phyloP scores from a whole-genome alignment of 2,113 vertebrate species.

The Malurus melanocephalus region DNA sequence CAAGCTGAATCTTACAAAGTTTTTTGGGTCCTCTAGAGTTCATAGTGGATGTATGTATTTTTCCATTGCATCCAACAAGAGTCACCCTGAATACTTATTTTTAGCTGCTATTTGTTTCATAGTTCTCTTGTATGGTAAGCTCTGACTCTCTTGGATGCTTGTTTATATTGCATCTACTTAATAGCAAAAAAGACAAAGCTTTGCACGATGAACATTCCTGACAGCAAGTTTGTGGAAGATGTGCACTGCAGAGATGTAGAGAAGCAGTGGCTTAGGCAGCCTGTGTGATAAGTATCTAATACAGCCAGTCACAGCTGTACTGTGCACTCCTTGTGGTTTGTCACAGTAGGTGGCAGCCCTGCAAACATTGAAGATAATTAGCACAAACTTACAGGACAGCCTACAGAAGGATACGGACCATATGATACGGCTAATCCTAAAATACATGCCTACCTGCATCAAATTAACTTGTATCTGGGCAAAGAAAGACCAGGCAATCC shows the following conservation, averaged over 20 bases:
- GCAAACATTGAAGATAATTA: background rate
- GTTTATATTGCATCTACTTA: background rate
- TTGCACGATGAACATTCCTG: background rate
- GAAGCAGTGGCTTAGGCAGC: background rate
- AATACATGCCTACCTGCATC: background rate
- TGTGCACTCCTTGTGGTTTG: background rate
- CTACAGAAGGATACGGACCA: background rate
- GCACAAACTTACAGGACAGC: background rate
- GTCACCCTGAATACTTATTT: background rate
- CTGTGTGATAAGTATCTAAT: background rate
- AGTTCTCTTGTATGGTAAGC: background rate
- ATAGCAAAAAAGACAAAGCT: background rate
- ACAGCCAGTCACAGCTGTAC: background rate
- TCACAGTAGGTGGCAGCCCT: background rate
- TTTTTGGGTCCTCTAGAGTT: background rate
- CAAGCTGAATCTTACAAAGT: background rate
- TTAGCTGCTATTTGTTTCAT: background rate
- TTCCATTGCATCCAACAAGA: background rate
- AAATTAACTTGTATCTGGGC: background rate
- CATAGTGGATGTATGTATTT: background rate
- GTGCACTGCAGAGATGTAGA: background rate
- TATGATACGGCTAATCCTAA: background rate
- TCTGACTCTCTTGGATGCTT: background rate
- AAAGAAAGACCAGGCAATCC: background rate
- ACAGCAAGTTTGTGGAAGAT: background rate